A percentile compares a stretch with the other conserved stretches of the same genome.
phyloP scores from a whole-genome alignment of 53 echinoderm and acorn worm genomes.

The Holothuria scabra region DNA sequence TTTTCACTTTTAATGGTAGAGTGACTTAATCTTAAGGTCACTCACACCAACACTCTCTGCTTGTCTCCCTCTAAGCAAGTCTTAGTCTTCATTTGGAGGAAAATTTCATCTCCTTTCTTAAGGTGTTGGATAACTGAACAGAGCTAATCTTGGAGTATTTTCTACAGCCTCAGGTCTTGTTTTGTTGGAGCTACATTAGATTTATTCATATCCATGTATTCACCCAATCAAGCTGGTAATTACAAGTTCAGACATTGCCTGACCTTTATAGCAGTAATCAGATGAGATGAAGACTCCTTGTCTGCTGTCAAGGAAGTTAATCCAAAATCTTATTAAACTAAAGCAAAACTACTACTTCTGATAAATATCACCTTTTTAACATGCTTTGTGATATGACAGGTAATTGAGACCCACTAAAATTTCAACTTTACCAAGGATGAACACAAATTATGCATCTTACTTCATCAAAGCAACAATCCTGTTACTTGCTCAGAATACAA shows the following conservation, averaged over 20 bases:
- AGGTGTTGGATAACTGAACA: slow-evolving; percentile 45
- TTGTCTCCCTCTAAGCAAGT: slow-evolving; percentile 26
- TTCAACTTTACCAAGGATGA: no score
- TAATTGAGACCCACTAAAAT: no score
- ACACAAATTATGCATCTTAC: no score
- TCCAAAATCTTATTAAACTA: no score
- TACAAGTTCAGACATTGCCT: slow-evolving; percentile 37
- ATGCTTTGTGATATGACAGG: no score
- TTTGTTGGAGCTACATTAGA: slow-evolving; percentile 19
- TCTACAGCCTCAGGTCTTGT: slow-evolving; percentile 34
- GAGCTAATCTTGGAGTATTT: slow-evolving; percentile 42
- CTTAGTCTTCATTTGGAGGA: slow-evolving; percentile 9
- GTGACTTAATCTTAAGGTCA: slow-evolving; percentile 19
- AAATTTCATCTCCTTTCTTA: slow-evolving; percentile 18
- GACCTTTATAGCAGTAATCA: slow-evolving; percentile 22
- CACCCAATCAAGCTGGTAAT: slow-evolving; percentile 40
- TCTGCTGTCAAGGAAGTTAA: background rate
- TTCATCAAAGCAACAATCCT: no score
- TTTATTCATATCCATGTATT: slow-evolving; percentile 11
- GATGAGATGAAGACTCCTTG: slow-evolving; percentile 33
- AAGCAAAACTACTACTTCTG: no score
- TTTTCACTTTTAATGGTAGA: background rate
- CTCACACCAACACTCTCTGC: slow-evolving; percentile 17
- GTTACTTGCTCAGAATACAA: no score
- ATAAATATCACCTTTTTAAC: no score